These are phyloP conservation scores for Mythimna loreyi DNA, from an alignment of 2,888 invertebrate genomes.

Conservation along the genomic window DNA sequence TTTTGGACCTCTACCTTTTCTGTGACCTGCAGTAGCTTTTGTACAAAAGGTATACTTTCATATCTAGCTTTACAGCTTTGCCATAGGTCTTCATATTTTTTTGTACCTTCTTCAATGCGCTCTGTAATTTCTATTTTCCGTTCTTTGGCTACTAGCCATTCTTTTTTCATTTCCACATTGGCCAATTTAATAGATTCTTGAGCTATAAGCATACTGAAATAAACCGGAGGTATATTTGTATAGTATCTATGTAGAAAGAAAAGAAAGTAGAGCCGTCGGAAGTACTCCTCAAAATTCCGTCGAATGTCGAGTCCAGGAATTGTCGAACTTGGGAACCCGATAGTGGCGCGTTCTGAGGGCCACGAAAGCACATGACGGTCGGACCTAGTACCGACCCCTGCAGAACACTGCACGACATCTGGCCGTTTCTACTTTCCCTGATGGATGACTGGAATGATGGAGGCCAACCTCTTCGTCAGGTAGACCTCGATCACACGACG, in stretches of 20 bases:
- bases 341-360: too few species aligned
- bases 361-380: too few species aligned
- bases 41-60: slow-evolving; percentile 81
- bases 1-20: slow-evolving; percentile 67
- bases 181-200: slow-evolving; percentile 76
- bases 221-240: neutral
- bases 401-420: too few species aligned
- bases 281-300: too few species aligned
- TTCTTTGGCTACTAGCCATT: slow-evolving; percentile 75
- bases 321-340: too few species aligned
- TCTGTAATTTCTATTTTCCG: slow-evolving; percentile 71
- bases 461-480: too few species aligned
- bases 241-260: neutral
- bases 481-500: too few species aligned
- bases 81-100: slow-evolving; percentile 82
- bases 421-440: too few species aligned
- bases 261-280: too few species aligned
- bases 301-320: too few species aligned
- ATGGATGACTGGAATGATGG: too few species aligned
- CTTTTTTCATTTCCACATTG: slow-evolving; percentile 80
- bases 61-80: slow-evolving; percentile 75
- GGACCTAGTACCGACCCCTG: too few species aligned
- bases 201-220: slow-evolving; percentile 74
- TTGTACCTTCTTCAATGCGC: slow-evolving; percentile 72
- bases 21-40: slow-evolving; percentile 70